A percentile compares a stretch with the other conserved stretches of the same genome.
Evolutionary conservation across 2,888 invertebrate species (phyloP).

Genomic region (Serripes groenlandicus): DNA sequence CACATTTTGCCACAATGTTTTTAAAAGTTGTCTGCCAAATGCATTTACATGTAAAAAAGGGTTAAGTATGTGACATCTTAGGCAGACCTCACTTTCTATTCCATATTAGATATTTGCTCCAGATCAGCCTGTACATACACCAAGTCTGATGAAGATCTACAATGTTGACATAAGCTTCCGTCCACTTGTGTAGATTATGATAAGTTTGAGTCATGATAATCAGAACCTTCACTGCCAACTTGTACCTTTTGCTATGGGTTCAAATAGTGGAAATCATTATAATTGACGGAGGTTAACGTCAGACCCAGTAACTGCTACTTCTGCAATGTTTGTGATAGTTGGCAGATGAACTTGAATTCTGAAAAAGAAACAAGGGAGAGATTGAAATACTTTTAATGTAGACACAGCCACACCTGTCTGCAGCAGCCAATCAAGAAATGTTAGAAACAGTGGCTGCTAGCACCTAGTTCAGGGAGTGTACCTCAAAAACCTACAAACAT

Average conservation of each 20-base stretch:
- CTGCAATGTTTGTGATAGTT: conserved; percentile 48
- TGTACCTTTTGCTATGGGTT: background rate
- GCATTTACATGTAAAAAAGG: too few species aligned
- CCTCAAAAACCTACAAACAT: too few species aligned
- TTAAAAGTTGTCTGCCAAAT: background rate
- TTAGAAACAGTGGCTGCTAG: background rate
- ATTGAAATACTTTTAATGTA: background rate
- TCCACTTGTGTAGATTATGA: too few species aligned
- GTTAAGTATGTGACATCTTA: too few species aligned
- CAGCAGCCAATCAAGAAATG: too few species aligned
- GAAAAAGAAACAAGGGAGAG: background rate
- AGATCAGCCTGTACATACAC: too few species aligned
- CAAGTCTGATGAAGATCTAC: too few species aligned
- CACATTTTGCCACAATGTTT: background rate
- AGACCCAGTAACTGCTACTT: conserved; percentile 63
- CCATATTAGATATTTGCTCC: too few species aligned
- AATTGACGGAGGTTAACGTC: background rate
- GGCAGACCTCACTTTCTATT: too few species aligned
- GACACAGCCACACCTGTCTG: background rate
- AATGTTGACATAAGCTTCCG: too few species aligned
- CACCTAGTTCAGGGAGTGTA: background rate
- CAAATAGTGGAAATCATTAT: background rate
- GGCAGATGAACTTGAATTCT: conserved; percentile 3
- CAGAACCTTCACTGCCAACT: background rate
- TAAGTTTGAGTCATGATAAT: background rate